Base-by-base conservation (phyloP, 2,113 vertebrate species). In the Tragelaphus imberbis region DNA sequence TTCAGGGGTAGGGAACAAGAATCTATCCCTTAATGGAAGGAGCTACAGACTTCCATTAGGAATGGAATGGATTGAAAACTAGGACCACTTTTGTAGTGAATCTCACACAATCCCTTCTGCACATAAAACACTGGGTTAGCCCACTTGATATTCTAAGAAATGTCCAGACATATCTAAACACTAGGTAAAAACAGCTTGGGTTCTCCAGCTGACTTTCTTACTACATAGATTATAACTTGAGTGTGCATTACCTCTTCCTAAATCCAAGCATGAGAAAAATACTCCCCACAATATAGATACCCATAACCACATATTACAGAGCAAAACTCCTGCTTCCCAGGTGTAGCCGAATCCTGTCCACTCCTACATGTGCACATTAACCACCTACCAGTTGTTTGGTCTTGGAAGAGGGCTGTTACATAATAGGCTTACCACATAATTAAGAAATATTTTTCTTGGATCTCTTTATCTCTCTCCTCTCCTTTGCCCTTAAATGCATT, bases 401-500 rank as follows among this genome's bases (percentile, higher is more conserved):
- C 97, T 98, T 97, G 90, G 65, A 91, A 93, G 92, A 97, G 89
- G 63, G 89, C 97, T 87, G 84, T 6, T 97, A 75, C 61, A 94
- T 91, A 97, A 97, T 84, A 96, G 30, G 97, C 94, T 98, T 98
- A 92, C 77, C 97, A 94, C 59, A 97, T 94, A 98, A 97, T 98
- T 96, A 98, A 97, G 95, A 97, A 97, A 49, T 92, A 93, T 97
- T 98, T 98, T 97, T 95, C 94, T 96, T 97, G 98, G 90, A 91
- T 97, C 88, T 91, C 25, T 97, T 53, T 1, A 23, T 97, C 97
- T 98, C 81, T 87, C 91, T 96, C 28, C 33, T 96, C 68, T 10
- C 81, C 59, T 92, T 91, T 79, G 88, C 88, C 90, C 96, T 97
- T 98, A 98, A 97, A 96, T 84, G 92, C 51, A 94, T 92, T 87